Percentiles rank a stretch among this genome's conserved stretches.
Conservation (phyloP, 2,888 invertebrate species). For the Ctena decussata region DNA sequence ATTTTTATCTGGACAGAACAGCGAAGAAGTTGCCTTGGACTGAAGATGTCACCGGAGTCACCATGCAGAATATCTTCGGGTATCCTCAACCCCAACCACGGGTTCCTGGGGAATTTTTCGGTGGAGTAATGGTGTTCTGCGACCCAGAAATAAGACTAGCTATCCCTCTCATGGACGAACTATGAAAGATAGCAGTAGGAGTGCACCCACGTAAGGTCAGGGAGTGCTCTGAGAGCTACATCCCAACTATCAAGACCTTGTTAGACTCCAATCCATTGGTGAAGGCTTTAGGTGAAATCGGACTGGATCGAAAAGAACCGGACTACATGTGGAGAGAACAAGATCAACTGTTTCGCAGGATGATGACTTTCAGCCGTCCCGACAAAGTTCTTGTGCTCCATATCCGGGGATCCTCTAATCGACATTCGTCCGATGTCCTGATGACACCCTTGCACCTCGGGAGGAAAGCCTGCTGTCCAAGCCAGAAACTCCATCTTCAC, state of each 20-base stretch:
- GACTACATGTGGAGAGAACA: conserved; percentile 1
- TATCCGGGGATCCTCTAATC: neutral
- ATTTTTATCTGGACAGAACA: neutral
- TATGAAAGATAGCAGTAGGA: conserved; percentile 15
- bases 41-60: neutral
- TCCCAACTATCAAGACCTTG: neutral
- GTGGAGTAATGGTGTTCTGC: no score
- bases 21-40: neutral
- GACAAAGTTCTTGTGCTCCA: conserved; percentile 9
- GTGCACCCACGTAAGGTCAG: neutral
- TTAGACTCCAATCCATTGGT: neutral
- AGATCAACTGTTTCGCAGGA: neutral
- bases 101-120: neutral
- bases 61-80: neutral
- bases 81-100: neutral
- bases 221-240: neutral
- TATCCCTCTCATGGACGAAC: neutral
- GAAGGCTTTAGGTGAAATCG: neutral
- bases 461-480: neutral
- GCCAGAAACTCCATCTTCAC: neutral
- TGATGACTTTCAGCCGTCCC: neutral
- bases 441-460: neutral
- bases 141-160: neutral
- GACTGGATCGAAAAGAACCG: conserved; percentile 1
- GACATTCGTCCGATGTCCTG: neutral